Evolutionary conservation across 2,113 vertebrate genomes (phyloP), one percentile per base, ranked within the genome.

Genomic region (Phaetusa simplex): DNA sequence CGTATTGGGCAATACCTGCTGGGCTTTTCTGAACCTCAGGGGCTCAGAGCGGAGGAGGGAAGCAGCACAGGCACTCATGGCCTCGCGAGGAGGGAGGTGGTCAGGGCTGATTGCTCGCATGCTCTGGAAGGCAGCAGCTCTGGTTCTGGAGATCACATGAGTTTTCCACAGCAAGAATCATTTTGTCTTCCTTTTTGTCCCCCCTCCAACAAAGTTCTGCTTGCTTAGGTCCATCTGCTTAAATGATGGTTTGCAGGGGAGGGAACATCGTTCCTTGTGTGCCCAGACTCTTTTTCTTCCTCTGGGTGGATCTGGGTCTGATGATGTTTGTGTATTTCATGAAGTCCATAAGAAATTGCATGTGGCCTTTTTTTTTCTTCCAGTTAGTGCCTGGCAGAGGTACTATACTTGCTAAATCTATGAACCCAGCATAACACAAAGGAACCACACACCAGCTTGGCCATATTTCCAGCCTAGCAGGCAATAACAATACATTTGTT

Each of bases 401-500:
- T 9, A 17, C 82, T 91, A 40, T 50, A 18, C 40, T 89, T 38
- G 36, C 69, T 78, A 90, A 91, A 82, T 80, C 82, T 47, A 19
- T 11, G 40, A 89, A 64, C 29, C 8, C 0, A 0, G 17, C 30
- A 45, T 42, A 62, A 12, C 29, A 95, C 66, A 96, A 90, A 95
- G 82, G 84, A 93, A 62, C 84, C 2, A 3, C 6, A n/a, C 61
- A 69, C 43, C 73, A 93, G 87, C 85, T 88, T 93, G 82, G 84
- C 58, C 8, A 1, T 56, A 58, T 34, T 97, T 96, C 92, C 93
- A 96, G 81, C 70, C 92, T 56, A 79, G 84, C 87, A 95, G 82
- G 70, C 90, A 97, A 73, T 42, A 80, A 94, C 90, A 96, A 95
- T 93, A 32, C 78, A 82, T 86, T 94, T 69, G 74, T 81, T 95